phyloP scores from a whole-genome alignment of 2,797 vertebrate species.

The Xyrichtys novacula region DNA sequence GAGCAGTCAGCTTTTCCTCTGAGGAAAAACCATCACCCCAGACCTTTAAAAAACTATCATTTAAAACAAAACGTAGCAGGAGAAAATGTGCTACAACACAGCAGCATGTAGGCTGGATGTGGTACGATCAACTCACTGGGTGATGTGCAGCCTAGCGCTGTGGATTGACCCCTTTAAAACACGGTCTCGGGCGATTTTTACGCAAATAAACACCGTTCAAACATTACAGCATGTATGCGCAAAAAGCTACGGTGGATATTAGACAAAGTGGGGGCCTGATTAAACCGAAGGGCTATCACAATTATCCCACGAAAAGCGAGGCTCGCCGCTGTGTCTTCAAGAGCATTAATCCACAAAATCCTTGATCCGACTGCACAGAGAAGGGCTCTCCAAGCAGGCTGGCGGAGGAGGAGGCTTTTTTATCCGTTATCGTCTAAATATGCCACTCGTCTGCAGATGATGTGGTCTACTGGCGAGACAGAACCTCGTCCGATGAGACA shows the following conservation, averaged over 20 bases:
- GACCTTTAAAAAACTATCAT: slow-evolving; percentile 16
- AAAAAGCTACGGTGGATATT: background rate
- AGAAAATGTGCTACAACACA: slow-evolving; percentile 10
- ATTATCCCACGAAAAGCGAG: slow-evolving; percentile 71
- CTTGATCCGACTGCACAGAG: slow-evolving; percentile 79
- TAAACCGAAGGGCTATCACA: slow-evolving; percentile 47
- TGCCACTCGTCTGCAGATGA: slow-evolving; percentile 61
- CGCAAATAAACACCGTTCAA: slow-evolving; percentile 39
- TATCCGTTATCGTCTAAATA: slow-evolving; percentile 57
- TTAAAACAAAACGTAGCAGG: slow-evolving; percentile 8
- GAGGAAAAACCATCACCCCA: slow-evolving; percentile 61
- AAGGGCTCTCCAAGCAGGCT: slow-evolving; percentile 51
- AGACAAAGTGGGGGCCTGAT: slow-evolving; percentile 50
- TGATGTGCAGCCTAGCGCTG: slow-evolving; percentile 51
- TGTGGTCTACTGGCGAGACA: slow-evolving; percentile 55
- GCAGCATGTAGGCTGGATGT: slow-evolving; percentile 42
- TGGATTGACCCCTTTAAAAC: slow-evolving; percentile 43
- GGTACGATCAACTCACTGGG: slow-evolving; percentile 38
- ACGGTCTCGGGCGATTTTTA: slow-evolving; percentile 31
- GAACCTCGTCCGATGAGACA: slow-evolving; percentile 55
- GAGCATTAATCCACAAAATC: slow-evolving; percentile 87
- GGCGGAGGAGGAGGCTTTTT: slow-evolving; percentile 30
- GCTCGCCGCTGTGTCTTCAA: slow-evolving; percentile 70
- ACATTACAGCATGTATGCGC: slow-evolving; percentile 23
- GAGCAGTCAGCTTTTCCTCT: slow-evolving; percentile 67